Conservation (phyloP, 2,113 vertebrate species). For the Sminthopsis crassicaudata region DNA sequence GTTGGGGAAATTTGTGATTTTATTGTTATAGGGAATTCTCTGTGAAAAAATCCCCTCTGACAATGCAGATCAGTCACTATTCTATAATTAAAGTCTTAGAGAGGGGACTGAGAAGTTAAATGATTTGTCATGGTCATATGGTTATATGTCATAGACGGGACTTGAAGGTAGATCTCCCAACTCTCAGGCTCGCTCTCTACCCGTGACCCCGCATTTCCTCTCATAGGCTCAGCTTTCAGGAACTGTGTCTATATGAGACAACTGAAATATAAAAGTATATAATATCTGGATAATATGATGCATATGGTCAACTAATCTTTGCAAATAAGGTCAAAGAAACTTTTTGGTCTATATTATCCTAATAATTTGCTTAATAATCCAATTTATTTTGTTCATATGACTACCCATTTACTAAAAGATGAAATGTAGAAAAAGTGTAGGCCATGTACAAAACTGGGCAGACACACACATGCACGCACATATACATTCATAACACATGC, state of each 20-base stretch:
- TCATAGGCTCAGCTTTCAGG: neutral
- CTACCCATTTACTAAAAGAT: neutral
- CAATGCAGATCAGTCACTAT: neutral
- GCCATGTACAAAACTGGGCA: neutral
- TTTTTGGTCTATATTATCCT: neutral
- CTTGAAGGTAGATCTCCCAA: neutral
- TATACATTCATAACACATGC: constrained; percentile 2
- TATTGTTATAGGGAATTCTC: neutral
- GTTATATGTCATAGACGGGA: neutral
- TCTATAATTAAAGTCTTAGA: neutral
- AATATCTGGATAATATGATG: neutral
- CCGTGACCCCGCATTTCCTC: neutral
- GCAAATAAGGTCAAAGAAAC: neutral
- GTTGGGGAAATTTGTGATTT: neutral
- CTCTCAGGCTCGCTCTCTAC: neutral
- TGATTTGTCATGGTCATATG: neutral
- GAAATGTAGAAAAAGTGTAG: neutral
- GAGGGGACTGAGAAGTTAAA: neutral
- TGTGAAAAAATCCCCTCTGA: neutral
- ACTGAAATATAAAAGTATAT: neutral
- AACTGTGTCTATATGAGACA: neutral
- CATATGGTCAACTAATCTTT: neutral
- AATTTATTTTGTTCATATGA: neutral
- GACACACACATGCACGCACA: neutral
- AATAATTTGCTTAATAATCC: neutral